Evolutionary conservation across 2,113 vertebrate genomes (phyloP), one percentile per base, ranked within the genome.

Genomic region (Triplophysa tibetana): DNA sequence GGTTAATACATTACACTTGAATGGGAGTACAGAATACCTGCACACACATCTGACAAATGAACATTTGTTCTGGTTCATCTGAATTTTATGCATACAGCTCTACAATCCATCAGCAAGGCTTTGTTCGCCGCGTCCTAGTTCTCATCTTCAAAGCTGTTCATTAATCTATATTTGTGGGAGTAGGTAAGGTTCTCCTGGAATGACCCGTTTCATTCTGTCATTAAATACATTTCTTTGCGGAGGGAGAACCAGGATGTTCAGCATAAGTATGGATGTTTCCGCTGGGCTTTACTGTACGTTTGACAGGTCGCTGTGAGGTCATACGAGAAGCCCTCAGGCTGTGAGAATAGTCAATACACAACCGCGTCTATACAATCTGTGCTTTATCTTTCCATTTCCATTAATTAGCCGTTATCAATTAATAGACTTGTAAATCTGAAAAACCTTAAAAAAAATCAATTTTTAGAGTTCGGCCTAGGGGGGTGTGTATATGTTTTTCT

Each of bases 381-480:
- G 79, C 86, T 92, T 91, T 88, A 94, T 94, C 93, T 94, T 88
- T 87, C 90, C 81, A 85, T 90, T 94, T 91, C 90, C 91, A 92
- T 95, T 94, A 92, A 93, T 95, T 93, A 93, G 91, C 90, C 92
- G 90, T 93, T 95, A 93, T 93, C 92, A 93, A 91, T 93, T 93
- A 94, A 93, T 92, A 90, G 89, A 86, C 87, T 88, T 86, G 88
- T 91, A 92, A 92, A 91, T 93, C 91, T 89, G 81, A 87, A 73
- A 75, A 70, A n/a, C 68, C 48, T 26, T 70, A 16, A 23, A 33
- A 70, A 70, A 65, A 65, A 65, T 54, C 16, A 29, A 72, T 66
- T 43, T 66, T 21, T 54, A 56, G 48, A 45, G 29, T 79, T 61
- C 50, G 70, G 26, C 70, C 69, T 50, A 52, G 12, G 38, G 61